Percentiles rank a stretch among this genome's conserved stretches.
Conservation (phyloP, 2,113 vertebrate genomes). For the Proterorhinus semilunaris region DNA sequence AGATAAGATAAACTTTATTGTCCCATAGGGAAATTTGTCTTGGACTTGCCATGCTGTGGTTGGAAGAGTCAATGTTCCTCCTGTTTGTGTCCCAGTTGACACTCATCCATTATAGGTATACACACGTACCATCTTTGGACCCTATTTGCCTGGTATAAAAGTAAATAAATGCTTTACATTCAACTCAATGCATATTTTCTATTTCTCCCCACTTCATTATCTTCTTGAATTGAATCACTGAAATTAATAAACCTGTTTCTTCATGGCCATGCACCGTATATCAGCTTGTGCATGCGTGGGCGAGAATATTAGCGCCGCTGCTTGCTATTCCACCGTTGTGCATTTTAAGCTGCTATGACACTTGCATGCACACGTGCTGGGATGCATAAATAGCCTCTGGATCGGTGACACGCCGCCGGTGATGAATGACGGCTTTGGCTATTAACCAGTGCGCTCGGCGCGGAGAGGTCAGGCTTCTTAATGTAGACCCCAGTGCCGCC, state of each 20-base stretch:
- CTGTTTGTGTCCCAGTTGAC: too few species aligned
- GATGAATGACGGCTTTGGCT: constrained; percentile 50
- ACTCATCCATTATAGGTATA: too few species aligned
- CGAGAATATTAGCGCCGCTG: constrained; percentile 11
- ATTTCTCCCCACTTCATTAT: background rate
- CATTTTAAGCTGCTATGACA: background rate
- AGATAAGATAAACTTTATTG: too few species aligned
- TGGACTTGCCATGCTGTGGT: too few species aligned
- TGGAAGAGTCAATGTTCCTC: too few species aligned
- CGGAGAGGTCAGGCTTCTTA: constrained; percentile 56
- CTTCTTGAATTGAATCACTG: background rate
- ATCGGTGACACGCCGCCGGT: constrained; percentile 29
- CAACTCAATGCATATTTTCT: too few species aligned
- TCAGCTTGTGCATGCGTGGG: background rate
- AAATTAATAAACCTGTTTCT: background rate
- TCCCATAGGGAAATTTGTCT: too few species aligned
- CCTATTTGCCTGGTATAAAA: too few species aligned
- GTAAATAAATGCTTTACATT: too few species aligned
- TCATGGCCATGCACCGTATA: background rate
- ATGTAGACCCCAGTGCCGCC: constrained; percentile 49
- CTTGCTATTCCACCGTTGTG: constrained; percentile 19
- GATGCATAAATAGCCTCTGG: constrained; percentile 23
- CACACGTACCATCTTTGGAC: too few species aligned
- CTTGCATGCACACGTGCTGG: background rate
- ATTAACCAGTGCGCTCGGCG: constrained; percentile 59